Evolutionary conservation across 1,140 invertebrate genomes (phyloP).

Genomic region (Aphelenchoides besseyi): DNA sequence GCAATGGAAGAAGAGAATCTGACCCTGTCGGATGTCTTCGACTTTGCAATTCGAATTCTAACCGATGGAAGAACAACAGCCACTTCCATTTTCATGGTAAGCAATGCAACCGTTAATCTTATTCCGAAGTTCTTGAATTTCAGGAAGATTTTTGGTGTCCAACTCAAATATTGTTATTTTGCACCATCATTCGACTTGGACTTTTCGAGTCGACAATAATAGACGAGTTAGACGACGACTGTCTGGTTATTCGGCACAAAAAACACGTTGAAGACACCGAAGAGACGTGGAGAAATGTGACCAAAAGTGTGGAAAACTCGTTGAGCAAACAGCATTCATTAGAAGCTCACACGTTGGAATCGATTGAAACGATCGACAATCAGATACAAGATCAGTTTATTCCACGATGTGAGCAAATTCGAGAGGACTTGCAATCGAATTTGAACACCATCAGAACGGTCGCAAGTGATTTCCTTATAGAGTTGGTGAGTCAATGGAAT

Average conservation of each 20-base stretch:
- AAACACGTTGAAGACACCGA: no score
- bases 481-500: neutral
- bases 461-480: neutral
- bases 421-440: neutral
- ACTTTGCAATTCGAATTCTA: neutral
- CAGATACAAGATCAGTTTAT: constrained; percentile 3
- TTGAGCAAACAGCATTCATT: neutral
- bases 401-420: neutral
- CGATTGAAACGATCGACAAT: neutral
- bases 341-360: neutral
- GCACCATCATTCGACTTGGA: neutral
- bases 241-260: neutral
- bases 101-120: no score
- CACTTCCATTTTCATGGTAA: neutral
- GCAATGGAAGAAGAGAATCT: neutral
- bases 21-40: neutral
- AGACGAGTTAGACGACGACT: neutral
- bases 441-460: neutral
- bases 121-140: no score
- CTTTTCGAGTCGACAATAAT: neutral
- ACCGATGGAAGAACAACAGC: neutral
- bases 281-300: neutral
- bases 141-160: constrained; percentile 14
- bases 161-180: constrained; percentile 3
- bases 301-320: neutral